These are phyloP conservation scores for Leucophenga montana DNA, from an alignment of 2,888 invertebrate genomes.

Conservation along the genomic window DNA sequence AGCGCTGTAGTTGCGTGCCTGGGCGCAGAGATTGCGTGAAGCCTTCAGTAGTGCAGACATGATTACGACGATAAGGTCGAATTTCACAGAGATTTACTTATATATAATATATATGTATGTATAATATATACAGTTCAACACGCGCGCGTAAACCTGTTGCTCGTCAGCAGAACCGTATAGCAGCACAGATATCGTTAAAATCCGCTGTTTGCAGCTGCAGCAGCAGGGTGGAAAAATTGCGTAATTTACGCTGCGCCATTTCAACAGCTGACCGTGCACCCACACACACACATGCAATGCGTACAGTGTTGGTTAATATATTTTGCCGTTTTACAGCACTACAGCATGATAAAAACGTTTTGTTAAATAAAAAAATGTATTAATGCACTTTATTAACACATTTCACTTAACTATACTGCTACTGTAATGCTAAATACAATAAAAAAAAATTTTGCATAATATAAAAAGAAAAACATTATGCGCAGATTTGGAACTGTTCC, in stretches of 20 bases:
- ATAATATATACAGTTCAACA: too few relatives aligned
- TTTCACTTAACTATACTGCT: too few relatives aligned
- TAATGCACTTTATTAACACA: too few relatives aligned
- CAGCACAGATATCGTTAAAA: too few relatives aligned
- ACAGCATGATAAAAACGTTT: neutral
- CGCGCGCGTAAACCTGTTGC: constrained; percentile 9
- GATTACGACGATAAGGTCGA: neutral
- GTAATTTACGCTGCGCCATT: neutral
- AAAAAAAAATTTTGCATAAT: neutral
- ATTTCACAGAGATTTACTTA: neutral
- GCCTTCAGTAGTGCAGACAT: constrained; percentile 56
- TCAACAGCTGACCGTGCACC: neutral
- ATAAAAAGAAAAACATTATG: constrained; percentile 32
- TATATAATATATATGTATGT: too few relatives aligned
- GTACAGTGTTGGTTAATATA: too few relatives aligned
- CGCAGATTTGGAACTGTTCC: constrained; percentile 57
- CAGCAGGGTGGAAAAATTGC: neutral
- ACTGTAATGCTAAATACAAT: neutral
- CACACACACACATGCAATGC: too few relatives aligned
- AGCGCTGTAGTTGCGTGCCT: constrained; percentile 60
- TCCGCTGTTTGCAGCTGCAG: neutral
- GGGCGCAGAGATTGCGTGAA: constrained; percentile 48
- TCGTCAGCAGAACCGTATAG: too few relatives aligned
- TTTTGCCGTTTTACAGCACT: neutral
- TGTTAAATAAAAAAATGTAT: neutral